A percentile compares a stretch with the other conserved stretches of the same genome.
These are phyloP conservation scores for Lycophotia porphyrea DNA, from an alignment of 2,888 invertebrate genomes.

Conservation along the genomic window DNA sequence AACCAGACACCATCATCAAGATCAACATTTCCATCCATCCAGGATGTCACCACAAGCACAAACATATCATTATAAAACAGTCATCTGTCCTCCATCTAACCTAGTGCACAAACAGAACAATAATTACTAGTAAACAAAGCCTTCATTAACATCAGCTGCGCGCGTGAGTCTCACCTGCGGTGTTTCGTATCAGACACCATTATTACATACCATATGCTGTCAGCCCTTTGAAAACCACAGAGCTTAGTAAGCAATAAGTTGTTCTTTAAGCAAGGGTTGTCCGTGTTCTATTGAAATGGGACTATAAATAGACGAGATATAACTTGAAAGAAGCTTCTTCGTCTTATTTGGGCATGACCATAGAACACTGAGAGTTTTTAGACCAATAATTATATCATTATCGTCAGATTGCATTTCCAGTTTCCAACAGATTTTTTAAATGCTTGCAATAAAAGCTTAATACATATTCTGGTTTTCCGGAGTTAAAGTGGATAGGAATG, in stretches of 20 bases:
- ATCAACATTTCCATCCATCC: slow-evolving; percentile 32
- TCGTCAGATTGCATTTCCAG: too few relatives aligned
- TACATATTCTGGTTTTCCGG: too few relatives aligned
- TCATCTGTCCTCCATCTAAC: slow-evolving; percentile 42
- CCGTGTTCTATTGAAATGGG: slow-evolving; percentile 15
- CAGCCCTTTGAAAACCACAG: slow-evolving; percentile 38
- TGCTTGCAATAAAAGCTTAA: too few relatives aligned
- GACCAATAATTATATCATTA: too few relatives aligned
- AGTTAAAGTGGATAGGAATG: too few relatives aligned
- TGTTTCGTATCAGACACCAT: slow-evolving; percentile 36
- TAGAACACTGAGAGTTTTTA: too few relatives aligned
- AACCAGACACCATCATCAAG: slow-evolving; percentile 3
- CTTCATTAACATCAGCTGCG: slow-evolving; percentile 66
- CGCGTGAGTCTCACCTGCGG: slow-evolving; percentile 62
- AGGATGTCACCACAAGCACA: slow-evolving; percentile 45
- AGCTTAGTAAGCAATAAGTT: slow-evolving; percentile 31
- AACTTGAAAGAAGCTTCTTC: background rate
- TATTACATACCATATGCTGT: slow-evolving; percentile 57
- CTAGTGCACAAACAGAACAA: slow-evolving; percentile 33
- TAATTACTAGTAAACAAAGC: slow-evolving; percentile 54
- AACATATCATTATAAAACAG: slow-evolving; percentile 47
- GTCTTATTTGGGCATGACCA: too few relatives aligned
- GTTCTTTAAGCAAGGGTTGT: slow-evolving; percentile 39
- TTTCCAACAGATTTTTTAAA: too few relatives aligned
- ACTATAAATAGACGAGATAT: slow-evolving; percentile 24